A percentile compares a stretch with the other conserved stretches of the same genome.
These are phyloP conservation scores for Drosophila ficusphila DNA, from an alignment of 1,140 invertebrate species.

Conservation along the genomic window DNA sequence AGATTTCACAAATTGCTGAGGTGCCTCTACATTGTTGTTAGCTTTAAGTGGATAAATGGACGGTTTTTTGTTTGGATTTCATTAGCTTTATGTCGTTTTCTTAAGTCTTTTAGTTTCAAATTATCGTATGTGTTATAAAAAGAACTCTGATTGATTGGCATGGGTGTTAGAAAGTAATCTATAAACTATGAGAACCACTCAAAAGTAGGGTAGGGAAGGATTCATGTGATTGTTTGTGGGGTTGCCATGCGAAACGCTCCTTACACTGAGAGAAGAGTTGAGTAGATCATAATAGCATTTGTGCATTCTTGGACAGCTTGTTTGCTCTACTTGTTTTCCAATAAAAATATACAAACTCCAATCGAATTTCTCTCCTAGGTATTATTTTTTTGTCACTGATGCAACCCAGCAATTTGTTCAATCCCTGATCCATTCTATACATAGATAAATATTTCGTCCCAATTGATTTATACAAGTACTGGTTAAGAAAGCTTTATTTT, in stretches of 20 bases:
- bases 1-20: conserved; percentile 65
- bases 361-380: conserved; percentile 45
- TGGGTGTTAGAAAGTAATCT: conserved; percentile 13
- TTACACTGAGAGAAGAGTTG: conserved; percentile 24
- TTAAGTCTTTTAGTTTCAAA: conserved; percentile 76
- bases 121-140: conserved; percentile 60
- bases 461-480: conserved; percentile 44
- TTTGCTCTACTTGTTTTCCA: conserved; percentile 7
- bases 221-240: conserved; percentile 50
- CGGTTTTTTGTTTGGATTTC: conserved; percentile 69
- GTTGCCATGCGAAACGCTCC: conserved; percentile 17
- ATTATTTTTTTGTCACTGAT: conserved; percentile 26
- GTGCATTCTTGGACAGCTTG: conserved; percentile 65
- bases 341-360: conserved; percentile 51
- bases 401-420: conserved; percentile 70
- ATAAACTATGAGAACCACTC: conserved; percentile 42
- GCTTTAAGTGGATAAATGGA: conserved; percentile 74
- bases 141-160: conserved; percentile 37
- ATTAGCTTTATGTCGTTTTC: conserved; percentile 66
- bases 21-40: conserved; percentile 47
- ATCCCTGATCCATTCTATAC: conserved; percentile 34
- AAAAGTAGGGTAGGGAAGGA: conserved; percentile 27
- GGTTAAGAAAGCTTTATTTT: conserved; percentile 46
- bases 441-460: conserved; percentile 44
- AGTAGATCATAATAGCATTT: conserved; percentile 26